Evolutionary conservation across 2,113 vertebrate species (phyloP).

Genomic region (Cyprinodon variegatus): DNA sequence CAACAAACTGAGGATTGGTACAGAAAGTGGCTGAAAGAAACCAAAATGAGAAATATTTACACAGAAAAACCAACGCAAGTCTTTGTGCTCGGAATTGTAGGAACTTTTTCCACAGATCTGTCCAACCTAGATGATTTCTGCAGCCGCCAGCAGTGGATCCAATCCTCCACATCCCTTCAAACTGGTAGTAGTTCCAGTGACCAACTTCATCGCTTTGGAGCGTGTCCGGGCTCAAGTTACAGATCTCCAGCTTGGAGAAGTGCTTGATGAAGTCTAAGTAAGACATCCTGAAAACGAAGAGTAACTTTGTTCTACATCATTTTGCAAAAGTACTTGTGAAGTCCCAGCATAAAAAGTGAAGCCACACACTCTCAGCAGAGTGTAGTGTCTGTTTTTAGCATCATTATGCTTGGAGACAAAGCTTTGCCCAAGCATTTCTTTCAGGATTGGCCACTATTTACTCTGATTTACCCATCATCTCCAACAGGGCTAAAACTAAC

Average conservation of each 20-base stretch:
- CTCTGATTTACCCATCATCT: no score
- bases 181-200: conserved; percentile 82
- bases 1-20: conserved; percentile 80
- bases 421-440: no score
- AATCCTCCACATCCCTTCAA: conserved; percentile 81
- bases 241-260: conserved; percentile 88
- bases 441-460: no score
- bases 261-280: conserved; percentile 84
- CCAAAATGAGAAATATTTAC: background rate
- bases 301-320: background rate
- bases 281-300: conserved; percentile 82
- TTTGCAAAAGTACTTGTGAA: no score
- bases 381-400: no score
- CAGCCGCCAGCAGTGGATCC: conserved; percentile 85
- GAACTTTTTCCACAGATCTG: background rate
- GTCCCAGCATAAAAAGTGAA: no score
- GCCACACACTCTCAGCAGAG: no score
- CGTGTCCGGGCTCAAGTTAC: conserved; percentile 85
- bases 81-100: background rate
- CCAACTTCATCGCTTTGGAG: conserved; percentile 69
- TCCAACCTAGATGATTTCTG: conserved; percentile 69
- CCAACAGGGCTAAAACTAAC: no score
- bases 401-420: no score
- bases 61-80: background rate
- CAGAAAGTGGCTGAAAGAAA: conserved; percentile 74